A percentile compares a stretch with the other conserved stretches of the same genome.
These are phyloP conservation scores for Cephus runcator DNA, from an alignment of 2,888 invertebrate species.

Conservation along the genomic window DNA sequence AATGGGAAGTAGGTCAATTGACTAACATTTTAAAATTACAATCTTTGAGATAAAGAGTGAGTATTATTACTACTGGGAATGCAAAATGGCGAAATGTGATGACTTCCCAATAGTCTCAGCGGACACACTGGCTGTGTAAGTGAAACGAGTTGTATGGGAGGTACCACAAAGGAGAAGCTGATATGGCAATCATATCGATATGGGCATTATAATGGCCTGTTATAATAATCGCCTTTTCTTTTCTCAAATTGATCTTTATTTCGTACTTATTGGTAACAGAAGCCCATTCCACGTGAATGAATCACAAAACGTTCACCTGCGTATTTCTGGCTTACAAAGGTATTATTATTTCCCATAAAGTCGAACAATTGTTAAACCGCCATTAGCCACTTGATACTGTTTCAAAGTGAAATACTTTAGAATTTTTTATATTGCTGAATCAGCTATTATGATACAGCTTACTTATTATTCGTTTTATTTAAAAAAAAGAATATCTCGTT, in stretches of 20 bases:
- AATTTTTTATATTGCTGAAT: not conserved
- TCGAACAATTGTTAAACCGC: not conserved
- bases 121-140: not conserved
- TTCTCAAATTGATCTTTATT: conserved; percentile 12
- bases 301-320: not conserved
- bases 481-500: not conserved
- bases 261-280: not conserved
- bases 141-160: not conserved
- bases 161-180: not conserved
- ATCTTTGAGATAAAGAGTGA: not conserved
- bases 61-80: too few relatives aligned
- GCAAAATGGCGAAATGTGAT: not conserved
- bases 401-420: not conserved
- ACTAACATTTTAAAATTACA: not conserved
- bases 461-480: not conserved
- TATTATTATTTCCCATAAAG: not conserved
- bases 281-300: not conserved
- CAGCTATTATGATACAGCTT: not conserved
- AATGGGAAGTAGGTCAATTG: not conserved
- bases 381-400: not conserved
- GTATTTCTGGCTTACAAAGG: not conserved
- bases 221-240: conserved; percentile 13
- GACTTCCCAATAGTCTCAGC: not conserved
- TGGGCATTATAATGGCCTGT: conserved; percentile 18
- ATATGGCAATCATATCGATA: not conserved